These are phyloP conservation scores for Reticulitermes lucifugus DNA, from an alignment of 2,888 invertebrate species.

Conservation along the genomic window DNA sequence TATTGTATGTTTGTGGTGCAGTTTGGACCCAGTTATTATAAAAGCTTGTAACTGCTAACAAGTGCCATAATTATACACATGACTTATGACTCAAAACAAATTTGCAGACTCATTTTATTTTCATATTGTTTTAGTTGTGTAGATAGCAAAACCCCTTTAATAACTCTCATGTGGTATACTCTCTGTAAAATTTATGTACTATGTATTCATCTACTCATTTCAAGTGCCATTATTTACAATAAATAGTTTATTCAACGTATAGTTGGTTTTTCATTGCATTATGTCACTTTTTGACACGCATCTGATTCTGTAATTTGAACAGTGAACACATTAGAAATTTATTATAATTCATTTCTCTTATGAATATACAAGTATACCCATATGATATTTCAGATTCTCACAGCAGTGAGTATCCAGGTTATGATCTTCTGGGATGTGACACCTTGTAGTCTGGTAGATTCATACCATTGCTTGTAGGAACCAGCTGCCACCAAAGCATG, in stretches of 20 bases:
- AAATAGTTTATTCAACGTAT: not conserved
- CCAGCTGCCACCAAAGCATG: too few species aligned
- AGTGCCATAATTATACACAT: not conserved
- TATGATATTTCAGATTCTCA: too few species aligned
- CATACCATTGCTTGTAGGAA: too few species aligned
- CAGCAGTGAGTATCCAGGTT: too few species aligned
- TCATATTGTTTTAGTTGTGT: not conserved
- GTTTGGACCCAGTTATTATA: too few species aligned
- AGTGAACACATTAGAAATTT: not conserved
- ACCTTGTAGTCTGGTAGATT: too few species aligned
- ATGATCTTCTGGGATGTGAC: too few species aligned
- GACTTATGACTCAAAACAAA: not conserved
- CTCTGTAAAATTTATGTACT: not conserved
- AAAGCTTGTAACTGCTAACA: not conserved
- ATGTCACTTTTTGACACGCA: not conserved
- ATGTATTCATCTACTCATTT: not conserved
- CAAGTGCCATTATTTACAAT: conserved; percentile 3
- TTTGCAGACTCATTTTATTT: not conserved
- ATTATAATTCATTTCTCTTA: not conserved
- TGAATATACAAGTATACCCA: not conserved
- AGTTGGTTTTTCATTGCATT: not conserved
- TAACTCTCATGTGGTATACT: not conserved
- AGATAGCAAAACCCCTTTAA: not conserved
- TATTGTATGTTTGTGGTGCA: too few species aligned
- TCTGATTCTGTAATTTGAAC: not conserved